Percentiles rank a stretch among this genome's conserved stretches.
phyloP scores from a whole-genome alignment of 2,888 invertebrate species.

The Trisateles emortualis region DNA sequence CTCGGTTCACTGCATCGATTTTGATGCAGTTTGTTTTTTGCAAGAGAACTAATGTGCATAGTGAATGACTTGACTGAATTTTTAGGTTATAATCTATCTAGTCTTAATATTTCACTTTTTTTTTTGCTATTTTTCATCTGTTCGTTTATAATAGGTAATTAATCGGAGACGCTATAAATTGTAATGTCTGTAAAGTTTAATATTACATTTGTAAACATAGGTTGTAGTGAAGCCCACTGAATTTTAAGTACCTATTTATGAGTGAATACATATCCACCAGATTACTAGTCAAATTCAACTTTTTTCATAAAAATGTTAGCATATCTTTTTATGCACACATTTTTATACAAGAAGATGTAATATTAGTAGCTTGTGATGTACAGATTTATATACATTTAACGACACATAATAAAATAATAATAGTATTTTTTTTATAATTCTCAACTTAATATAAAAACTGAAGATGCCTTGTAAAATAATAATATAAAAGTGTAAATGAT shows the following conservation, averaged over 20 bases:
- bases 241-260: conserved; percentile 50
- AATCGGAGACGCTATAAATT: conserved; percentile 37
- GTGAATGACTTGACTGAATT: conserved; percentile 75
- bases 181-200: conserved; percentile 46
- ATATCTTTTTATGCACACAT: conserved; percentile 17
- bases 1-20: conserved; percentile 12
- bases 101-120: conserved; percentile 65
- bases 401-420: conserved; percentile 22
- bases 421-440: not conserved
- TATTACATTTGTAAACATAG: conserved; percentile 56
- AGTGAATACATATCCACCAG: conserved; percentile 75
- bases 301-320: conserved; percentile 43
- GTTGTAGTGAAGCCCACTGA: conserved; percentile 53
- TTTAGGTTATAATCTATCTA: conserved; percentile 72
- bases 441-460: not conserved
- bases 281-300: conserved; percentile 61
- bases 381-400: conserved; percentile 48
- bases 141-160: conserved; percentile 50
- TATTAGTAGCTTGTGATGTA: conserved; percentile 51
- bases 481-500: not conserved
- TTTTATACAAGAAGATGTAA: conserved; percentile 40
- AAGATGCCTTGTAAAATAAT: conserved; percentile 8
- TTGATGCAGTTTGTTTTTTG: conserved; percentile 44
- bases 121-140: conserved; percentile 46
- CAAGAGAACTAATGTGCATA: conserved; percentile 56